A percentile compares a stretch with the other conserved stretches of the same genome.
These are phyloP conservation scores for Andricus grossulariae DNA, from an alignment of 1,140 invertebrate species.

Conservation along the genomic window DNA sequence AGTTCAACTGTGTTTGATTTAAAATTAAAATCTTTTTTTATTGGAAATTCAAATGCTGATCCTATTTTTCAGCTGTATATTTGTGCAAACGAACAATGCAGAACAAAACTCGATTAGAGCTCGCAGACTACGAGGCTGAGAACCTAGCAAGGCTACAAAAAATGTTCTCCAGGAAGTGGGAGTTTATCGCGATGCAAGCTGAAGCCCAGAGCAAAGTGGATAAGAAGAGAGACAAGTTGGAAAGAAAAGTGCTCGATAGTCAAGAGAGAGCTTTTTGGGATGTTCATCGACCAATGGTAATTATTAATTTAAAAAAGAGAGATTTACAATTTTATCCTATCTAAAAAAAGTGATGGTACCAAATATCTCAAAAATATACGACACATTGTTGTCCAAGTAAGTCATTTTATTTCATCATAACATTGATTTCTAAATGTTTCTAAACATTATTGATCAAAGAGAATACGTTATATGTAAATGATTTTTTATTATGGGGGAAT, in stretches of 20 bases:
- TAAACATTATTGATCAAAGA: too few relatives aligned
- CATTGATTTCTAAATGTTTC: too few relatives aligned
- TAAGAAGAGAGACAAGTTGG: conserved; percentile 98
- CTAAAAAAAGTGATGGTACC: too few relatives aligned
- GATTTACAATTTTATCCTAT: too few relatives aligned
- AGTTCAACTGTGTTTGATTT: neutral
- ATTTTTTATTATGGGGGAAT: too few relatives aligned
- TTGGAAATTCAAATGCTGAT: neutral
- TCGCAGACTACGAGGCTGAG: conserved; percentile 99
- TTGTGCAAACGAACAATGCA: conserved; percentile 99
- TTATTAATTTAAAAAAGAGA: conserved; percentile 32
- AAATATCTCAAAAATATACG: too few relatives aligned
- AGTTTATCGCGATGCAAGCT: conserved; percentile 99
- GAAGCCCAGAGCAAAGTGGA: conserved; percentile 94
- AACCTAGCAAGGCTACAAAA: conserved; percentile 98
- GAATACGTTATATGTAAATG: too few relatives aligned
- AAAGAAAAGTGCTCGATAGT: conserved; percentile 98
- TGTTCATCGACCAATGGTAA: conserved; percentile 97
- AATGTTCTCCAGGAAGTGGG: conserved; percentile 99
- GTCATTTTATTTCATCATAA: too few relatives aligned
- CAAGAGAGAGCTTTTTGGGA: conserved; percentile 99
- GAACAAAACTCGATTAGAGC: conserved; percentile 97
- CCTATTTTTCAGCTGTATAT: conserved; percentile 89
- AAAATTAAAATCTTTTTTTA: conserved; percentile 6
- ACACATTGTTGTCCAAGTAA: too few relatives aligned